Evolutionary conservation across 2,797 vertebrate species (phyloP), one percentile per base, ranked within the genome.

Genomic region (Myiotriccus ornatus): DNA sequence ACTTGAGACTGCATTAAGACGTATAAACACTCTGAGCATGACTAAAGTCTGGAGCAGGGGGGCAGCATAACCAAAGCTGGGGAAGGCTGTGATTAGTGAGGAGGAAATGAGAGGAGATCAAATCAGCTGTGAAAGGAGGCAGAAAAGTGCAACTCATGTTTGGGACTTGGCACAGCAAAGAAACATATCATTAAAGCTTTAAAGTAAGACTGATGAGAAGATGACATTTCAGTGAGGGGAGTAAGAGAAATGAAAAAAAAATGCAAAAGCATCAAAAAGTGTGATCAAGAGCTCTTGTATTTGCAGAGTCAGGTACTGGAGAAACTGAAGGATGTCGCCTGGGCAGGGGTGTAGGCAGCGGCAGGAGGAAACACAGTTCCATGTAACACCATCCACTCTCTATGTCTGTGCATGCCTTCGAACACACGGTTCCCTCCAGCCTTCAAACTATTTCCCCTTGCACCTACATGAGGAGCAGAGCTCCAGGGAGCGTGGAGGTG

Each of bases 11-110:
- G 80, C 67, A n/a, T 55, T 52, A 59, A 65, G 63, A 94, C 76
- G 79, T 79, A 89, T 69, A 90, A 96, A 94, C 77, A 76, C 67
- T 55, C 64, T 27, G 86, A 90, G 77, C 93, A 96, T 90, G 87
- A 94, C 96, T 94, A 90, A 91, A 43, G 68, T 86, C 89, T 90
- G 94, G 90, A 96, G 93, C 92, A 97, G 94, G 91, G 94, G 95
- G 90, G 94, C 93, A 96, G 95, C 93, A 95, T 83, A 85, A 95
- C 91, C 84, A 84, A 90, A 84, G 95, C 84, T 87, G 89, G 90
- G 17, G 56, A 78, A 90, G 41, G 89, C 65, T 71, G 56, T 53
- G 77, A 76, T 53, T 60, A 92, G 44, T 1, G 2, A 91, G 47
- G 12, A 94, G 55, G 80, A 96, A 93, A 90, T 13, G 50, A 87